Conservation (phyloP, 2,113 vertebrate genomes). For the Crotalus helleri region DNA sequence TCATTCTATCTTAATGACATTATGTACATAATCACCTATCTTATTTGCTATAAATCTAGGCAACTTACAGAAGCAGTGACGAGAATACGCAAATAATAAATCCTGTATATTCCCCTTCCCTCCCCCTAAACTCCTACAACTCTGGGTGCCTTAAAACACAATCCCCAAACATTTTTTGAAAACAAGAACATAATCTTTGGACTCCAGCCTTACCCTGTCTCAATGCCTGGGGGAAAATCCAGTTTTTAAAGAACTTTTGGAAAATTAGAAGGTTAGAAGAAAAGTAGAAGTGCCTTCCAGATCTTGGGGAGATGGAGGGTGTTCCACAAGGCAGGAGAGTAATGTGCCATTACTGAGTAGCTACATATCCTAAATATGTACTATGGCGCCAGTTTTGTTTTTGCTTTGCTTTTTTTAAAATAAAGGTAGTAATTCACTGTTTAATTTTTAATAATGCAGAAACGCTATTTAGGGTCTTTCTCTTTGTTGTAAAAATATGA, state of each 20-base stretch:
- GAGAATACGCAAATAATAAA: not conserved
- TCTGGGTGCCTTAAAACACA: not conserved
- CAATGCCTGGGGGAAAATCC: not conserved
- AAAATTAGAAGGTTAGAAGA: not conserved
- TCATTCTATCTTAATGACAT: not conserved
- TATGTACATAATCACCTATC: not conserved
- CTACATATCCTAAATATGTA: not conserved
- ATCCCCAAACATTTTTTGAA: not conserved
- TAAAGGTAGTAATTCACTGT: not conserved
- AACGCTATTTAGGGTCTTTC: not conserved
- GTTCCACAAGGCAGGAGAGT: not conserved
- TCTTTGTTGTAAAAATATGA: not conserved
- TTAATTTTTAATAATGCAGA: not conserved
- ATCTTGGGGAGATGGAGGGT: not conserved
- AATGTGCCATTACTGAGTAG: not conserved
- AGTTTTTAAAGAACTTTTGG: not conserved
- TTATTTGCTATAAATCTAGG: not conserved
- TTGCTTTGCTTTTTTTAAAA: not conserved
- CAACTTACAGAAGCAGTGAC: not conserved
- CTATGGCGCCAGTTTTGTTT: not conserved
- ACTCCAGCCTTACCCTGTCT: not conserved
- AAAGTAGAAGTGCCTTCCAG: not conserved
- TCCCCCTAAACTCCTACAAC: not conserved
- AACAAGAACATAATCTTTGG: not conserved
- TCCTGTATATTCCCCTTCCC: not conserved